Base-by-base conservation (phyloP, 2,888 invertebrate genomes). In the Meganola albula region DNA sequence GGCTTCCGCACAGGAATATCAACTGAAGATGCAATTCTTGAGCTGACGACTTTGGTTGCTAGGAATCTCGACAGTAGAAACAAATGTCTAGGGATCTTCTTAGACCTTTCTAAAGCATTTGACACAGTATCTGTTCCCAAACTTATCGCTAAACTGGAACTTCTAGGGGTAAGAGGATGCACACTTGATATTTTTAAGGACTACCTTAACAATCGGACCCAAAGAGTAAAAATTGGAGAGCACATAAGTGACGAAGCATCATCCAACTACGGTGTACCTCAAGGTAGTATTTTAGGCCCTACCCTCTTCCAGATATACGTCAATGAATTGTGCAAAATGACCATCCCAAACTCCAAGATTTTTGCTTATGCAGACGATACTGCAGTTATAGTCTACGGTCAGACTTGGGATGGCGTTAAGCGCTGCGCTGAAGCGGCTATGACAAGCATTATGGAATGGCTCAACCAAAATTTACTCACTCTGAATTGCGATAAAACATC, bases 11-110 rank as follows among this genome's bases (percentile, higher is more conserved):
- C 18, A 18, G n/a, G n/a, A 11, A 8, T 18, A 8, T 27, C 27
- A 3, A 27, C 27, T 18, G 27, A 27, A 7, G 27, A 27, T 18
- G 27, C 27, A 7, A 20, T 20, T 8, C 12, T 27, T 1, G 20
- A 11, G 4, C 2, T 20, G 22, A 22, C 28, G 2, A 12, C 21
- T 7, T 21, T 22, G 14, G 28, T 22, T 10, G 28, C 28, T 7
- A 22, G 21, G 7, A 27, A 27, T 21, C 27, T 27, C 6, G 27
- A 27, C 21, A 27, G n/a, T 12, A 5, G 9, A 22, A 4, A 1
- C 3, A 28, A 28, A 28, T n/a, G 13, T 22, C 13, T 28, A n/a
- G n/a, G n/a, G n/a, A n/a, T n/a, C n/a, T n/a, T n/a, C n/a, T n/a
- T n/a, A n/a, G n/a, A n/a, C n/a, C n/a, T n/a, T n/a, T n/a, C n/a